Evolutionary conservation across 2,113 vertebrate genomes (phyloP).

Genomic region (Diglossa brunneiventris): DNA sequence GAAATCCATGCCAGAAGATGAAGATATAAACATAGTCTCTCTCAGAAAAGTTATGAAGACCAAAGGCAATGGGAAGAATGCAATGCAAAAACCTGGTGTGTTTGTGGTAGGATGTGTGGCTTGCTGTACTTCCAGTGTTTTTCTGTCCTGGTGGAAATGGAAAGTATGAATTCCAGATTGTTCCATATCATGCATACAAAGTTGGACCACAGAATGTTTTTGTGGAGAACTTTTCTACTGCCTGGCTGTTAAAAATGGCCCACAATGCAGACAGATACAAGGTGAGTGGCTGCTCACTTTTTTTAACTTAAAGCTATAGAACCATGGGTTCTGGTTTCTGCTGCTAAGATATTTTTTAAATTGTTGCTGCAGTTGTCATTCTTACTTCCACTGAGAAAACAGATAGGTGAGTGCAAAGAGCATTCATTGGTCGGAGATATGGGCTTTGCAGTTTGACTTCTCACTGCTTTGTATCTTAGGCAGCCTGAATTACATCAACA

Average conservation of each 20-base stretch:
- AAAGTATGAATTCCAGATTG: background rate
- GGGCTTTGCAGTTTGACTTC: background rate
- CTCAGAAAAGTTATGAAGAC: background rate
- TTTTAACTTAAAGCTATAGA: background rate
- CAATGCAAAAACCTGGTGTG: background rate
- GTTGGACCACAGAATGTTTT: background rate
- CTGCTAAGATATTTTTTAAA: background rate
- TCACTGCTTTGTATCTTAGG: background rate
- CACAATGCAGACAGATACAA: background rate
- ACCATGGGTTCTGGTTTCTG: background rate
- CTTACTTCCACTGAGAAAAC: background rate
- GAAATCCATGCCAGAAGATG: background rate
- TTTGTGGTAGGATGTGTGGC: background rate
- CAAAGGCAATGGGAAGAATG: background rate
- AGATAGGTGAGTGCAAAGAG: background rate
- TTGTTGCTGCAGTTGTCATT: background rate
- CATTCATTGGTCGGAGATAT: background rate
- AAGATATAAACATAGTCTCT: background rate
- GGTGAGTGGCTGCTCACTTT: background rate
- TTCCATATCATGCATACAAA: background rate
- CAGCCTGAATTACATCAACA: background rate
- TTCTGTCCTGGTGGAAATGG: background rate
- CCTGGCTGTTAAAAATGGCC: background rate
- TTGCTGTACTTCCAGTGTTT: background rate
- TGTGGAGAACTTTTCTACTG: background rate